Evolutionary conservation across 2,888 invertebrate species (phyloP).

Genomic region (Xylocampa areola): DNA sequence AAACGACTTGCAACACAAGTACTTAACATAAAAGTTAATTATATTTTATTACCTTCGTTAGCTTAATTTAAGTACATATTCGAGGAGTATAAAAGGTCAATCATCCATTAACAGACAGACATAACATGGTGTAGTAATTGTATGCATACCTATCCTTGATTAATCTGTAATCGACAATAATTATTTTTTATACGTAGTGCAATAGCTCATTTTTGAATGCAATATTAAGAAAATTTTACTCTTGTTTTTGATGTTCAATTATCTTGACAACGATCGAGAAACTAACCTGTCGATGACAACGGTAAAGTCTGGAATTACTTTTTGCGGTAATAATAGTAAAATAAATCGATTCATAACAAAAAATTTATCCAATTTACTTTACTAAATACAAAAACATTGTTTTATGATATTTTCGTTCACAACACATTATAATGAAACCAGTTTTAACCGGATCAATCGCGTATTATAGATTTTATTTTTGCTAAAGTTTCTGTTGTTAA

Average conservation of each 20-base stretch:
- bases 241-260: conserved; percentile 19
- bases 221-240: conserved; percentile 27
- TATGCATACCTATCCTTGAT: conserved; percentile 14
- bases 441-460: too few relatives aligned
- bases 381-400: neutral
- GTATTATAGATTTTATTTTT: too few relatives aligned
- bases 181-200: conserved; percentile 9
- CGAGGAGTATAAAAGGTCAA: conserved; percentile 4
- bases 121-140: conserved; percentile 14
- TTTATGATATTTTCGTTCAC: too few relatives aligned
- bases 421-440: too few relatives aligned
- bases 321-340: conserved; percentile 16
- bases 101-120: conserved; percentile 7
- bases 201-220: conserved; percentile 9
- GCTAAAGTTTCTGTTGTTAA: too few relatives aligned
- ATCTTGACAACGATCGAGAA: conserved; percentile 19
- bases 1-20: neutral
- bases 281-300: conserved; percentile 26
- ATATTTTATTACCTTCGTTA: conserved; percentile 17
- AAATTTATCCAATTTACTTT: conserved; percentile 10
- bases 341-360: conserved; percentile 14
- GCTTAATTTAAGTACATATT: conserved; percentile 13
- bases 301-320: conserved; percentile 4
- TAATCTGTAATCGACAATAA: conserved; percentile 24
- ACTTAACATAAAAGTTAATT: conserved; percentile 11